A percentile compares a stretch with the other conserved stretches of the same genome.
These are phyloP conservation scores for Standfussiana lucernea DNA, from an alignment of 2,888 invertebrate genomes.

Conservation along the genomic window DNA sequence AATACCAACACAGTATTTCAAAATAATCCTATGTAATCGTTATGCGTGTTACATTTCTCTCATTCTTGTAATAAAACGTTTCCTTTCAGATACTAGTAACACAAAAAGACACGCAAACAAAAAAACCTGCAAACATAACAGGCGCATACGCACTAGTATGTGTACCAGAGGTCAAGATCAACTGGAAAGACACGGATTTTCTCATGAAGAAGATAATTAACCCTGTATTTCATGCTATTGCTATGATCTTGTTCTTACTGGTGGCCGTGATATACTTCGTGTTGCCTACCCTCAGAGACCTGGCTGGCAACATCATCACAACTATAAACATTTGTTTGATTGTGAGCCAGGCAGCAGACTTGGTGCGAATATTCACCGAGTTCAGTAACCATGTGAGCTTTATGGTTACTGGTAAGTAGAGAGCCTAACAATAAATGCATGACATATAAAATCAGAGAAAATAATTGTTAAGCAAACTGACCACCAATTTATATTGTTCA, in stretches of 20 bases:
- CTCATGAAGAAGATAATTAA: slow-evolving; percentile 94
- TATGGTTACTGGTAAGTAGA: slow-evolving; percentile 93
- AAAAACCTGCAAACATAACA: slow-evolving; percentile 82
- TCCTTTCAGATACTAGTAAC: slow-evolving; percentile 87
- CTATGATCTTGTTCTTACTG: slow-evolving; percentile 93
- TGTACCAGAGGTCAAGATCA: slow-evolving; percentile 92
- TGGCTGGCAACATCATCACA: slow-evolving; percentile 96
- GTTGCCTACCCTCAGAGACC: slow-evolving; percentile 94
- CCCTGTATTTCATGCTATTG: slow-evolving; percentile 94
- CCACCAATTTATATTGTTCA: background rate
- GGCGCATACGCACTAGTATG: slow-evolving; percentile 94
- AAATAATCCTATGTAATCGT: background rate
- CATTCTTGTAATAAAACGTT: slow-evolving; percentile 19
- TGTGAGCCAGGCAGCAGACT: slow-evolving; percentile 94
- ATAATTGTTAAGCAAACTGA: background rate
- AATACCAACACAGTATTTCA: background rate
- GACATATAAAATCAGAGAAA: background rate
- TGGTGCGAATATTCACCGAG: slow-evolving; percentile 95
- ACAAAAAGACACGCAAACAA: slow-evolving; percentile 72
- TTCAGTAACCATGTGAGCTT: slow-evolving; percentile 95
- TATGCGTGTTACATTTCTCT: background rate
- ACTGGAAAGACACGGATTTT: slow-evolving; percentile 94
- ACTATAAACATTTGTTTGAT: slow-evolving; percentile 95
- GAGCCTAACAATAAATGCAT: slow-evolving; percentile 3
- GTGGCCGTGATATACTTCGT: slow-evolving; percentile 96